A percentile compares a stretch with the other conserved stretches of the same genome.
Evolutionary conservation across 2,113 vertebrate genomes (phyloP).

Genomic region (Gnathonemus echidnorhynchus): DNA sequence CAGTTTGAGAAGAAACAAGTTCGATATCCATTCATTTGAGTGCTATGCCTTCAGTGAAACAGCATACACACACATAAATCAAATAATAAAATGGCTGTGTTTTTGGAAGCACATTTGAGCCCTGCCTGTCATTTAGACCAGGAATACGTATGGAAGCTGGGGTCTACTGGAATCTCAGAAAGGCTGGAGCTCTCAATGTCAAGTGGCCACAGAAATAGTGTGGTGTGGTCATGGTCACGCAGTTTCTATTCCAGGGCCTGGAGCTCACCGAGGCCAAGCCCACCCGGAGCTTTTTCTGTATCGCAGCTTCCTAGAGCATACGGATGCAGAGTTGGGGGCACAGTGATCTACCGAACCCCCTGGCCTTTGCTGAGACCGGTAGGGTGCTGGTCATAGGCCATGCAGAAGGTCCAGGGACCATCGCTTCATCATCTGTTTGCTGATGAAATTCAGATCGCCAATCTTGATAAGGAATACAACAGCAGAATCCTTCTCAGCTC

Average conservation of each 20-base stretch:
- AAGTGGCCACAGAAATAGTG: slow-evolving; percentile 63
- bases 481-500: neutral
- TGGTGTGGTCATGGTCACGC: slow-evolving; percentile 59
- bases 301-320: neutral
- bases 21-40: neutral
- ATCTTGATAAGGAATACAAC: neutral
- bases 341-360: neutral
- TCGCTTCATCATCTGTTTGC: no score
- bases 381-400: neutral
- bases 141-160: slow-evolving; percentile 38
- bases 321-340: neutral
- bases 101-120: neutral
- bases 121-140: neutral
- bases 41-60: neutral
- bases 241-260: slow-evolving; percentile 57
- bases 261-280: slow-evolving; percentile 29
- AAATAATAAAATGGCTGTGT: neutral
- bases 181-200: slow-evolving; percentile 58
- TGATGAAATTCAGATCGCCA: neutral
- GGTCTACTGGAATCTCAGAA: slow-evolving; percentile 57
- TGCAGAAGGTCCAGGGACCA: neutral
- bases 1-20: neutral
- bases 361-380: neutral
- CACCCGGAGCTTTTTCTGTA: slow-evolving; percentile 14
- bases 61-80: neutral